These are phyloP conservation scores for Echinops telfairi DNA, from an alignment of 2,113 vertebrate genomes.

Conservation along the genomic window DNA sequence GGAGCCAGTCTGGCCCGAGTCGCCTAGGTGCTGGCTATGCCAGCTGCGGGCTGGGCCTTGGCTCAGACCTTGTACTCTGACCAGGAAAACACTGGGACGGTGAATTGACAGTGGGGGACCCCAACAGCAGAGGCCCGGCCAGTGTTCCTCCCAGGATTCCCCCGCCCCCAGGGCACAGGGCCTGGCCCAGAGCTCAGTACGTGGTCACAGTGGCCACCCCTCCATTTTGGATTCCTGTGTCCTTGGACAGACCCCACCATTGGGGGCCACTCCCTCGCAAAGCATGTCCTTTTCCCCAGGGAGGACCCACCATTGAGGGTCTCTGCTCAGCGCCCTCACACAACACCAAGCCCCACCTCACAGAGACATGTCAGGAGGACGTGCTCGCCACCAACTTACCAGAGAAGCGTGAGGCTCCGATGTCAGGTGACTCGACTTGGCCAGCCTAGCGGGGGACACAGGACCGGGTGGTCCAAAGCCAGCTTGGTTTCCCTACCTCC, in stretches of 20 bases:
- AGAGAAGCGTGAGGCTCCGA: background rate
- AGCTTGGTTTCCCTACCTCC: fast-evolving
- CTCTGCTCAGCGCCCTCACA: background rate
- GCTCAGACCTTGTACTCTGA: background rate
- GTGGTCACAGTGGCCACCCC: background rate
- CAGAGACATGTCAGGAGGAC: background rate
- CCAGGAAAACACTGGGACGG: background rate
- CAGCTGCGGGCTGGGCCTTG: background rate
- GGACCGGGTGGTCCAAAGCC: no score
- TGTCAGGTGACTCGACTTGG: no score
- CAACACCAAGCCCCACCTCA: background rate
- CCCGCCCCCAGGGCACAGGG: fast-evolving
- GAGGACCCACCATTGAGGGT: background rate
- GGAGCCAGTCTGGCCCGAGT: background rate
- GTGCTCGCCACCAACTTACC: fast-evolving
- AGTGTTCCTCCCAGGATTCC: background rate
- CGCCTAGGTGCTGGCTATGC: background rate
- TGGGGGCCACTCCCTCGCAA: background rate
- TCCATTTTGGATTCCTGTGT: background rate
- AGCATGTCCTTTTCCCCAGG: background rate
- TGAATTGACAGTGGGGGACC: background rate
- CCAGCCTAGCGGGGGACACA: background rate
- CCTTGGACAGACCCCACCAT: background rate
- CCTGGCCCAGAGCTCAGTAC: background rate
- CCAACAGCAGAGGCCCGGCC: background rate